Base-by-base conservation (phyloP, 2,113 vertebrate genomes). In the Oncorhynchus nerka region DNA sequence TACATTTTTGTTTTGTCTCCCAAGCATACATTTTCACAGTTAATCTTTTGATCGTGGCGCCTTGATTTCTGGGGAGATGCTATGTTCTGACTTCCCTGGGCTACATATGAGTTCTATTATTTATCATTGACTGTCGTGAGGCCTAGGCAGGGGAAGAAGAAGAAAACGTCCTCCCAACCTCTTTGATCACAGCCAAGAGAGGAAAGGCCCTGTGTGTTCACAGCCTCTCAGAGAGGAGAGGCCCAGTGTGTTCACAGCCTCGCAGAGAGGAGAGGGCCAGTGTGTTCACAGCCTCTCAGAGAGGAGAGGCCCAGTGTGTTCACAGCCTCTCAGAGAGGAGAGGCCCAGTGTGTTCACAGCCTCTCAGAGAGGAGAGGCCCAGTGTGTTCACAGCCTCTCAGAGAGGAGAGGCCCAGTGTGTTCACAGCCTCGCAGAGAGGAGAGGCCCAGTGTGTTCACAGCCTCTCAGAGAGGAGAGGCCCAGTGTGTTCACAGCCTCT, bases 21-120 rank as follows among this genome's bases (percentile, higher is more conserved):
- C n/a, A 4, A 69, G 80, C 75, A 71, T 67, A 79, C 55, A 82
- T 74, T 83, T 86, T 57, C 70, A 77, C 77, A 64, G 79, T 65
- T 77, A 76, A 83, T 83, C 79, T 70, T 92, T 90, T 90, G 87
- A 91, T 89, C 78, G 75, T 13, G 51, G 45, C 61, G 65, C 65
- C 80, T 78, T 83, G 70, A 75, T 80, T 88, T 79, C 32, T 80
- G 11, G 66, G 3, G 64, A 59, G 51, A 62, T n/a, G 66, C 75
- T 75, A 70, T 64, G 71, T 74, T 83, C 77, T 59, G 32, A 1
- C 39, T 51, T 9, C 77, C 83, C 81, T 77, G 8, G 34, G 81
- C 79, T 77, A 61, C 28, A 16, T 45, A 45, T 80, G 74, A 84
- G 79, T 78, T 89, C 48, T 77, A 84, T 90, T 89, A 91, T 91